Base-by-base conservation (phyloP, 2,797 vertebrate species). In the Chelon auratus region DNA sequence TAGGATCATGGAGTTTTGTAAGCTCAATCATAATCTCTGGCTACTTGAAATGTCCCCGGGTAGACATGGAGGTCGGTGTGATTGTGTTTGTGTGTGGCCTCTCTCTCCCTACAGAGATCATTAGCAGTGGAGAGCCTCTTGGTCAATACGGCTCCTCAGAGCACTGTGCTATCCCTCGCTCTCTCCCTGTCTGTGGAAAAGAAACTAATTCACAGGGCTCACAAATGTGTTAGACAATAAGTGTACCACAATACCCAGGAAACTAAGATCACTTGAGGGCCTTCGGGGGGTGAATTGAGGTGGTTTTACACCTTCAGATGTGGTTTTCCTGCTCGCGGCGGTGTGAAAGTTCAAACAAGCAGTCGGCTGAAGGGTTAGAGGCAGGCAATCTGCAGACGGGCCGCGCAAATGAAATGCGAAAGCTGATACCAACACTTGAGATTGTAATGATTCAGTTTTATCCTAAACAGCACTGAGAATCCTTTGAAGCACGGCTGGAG, bases 71-170 rank as follows among this genome's bases (percentile, higher is more conserved):
- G 50, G 22, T 64, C n/a, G 36, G n/a, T 71, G 64, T 57, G 60
- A 74, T 62, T 68, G 22, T 68, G 48, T 68, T 6, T 15, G 36
- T 61, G 2, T 72, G 13, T 61, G 43, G 51, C 56, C 9, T 61
- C 37, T 43, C 13, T 74, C 24, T 90, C 79, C 84, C 81, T 50
- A n/a, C 20, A 80, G 85, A 83, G 85, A 89, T 90, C 79, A 89
- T 91, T 89, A 90, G 80, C 73, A 66, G 62, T 40, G 58, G 39
- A 85, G 68, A 9, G 18, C 61, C 77, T 78, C 71, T 65, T 61
- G 71, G 81, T 88, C 87, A 87, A 84, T 88, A 78, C 64, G 20
- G 8, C 68, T 71, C 73, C 54, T 85, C 71, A 18, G 60, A 20
- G 55, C 51, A 55, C n/a, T 22, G 59, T 56, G 26, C 47, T 18